Evolutionary conservation across 2,797 vertebrate genomes (phyloP).

Genomic region (Phrynocephalus guinanensis): DNA sequence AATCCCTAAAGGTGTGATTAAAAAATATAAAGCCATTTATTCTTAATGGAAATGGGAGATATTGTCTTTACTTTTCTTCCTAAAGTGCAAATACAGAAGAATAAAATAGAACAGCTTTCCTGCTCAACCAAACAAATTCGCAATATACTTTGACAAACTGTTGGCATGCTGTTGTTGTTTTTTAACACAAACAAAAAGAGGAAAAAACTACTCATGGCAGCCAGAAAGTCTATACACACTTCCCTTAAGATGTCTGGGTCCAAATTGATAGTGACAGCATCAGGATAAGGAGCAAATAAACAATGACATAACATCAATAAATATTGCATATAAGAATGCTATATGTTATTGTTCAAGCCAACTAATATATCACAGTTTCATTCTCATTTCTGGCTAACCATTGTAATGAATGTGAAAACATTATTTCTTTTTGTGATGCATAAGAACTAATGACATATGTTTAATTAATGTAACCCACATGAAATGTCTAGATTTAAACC

Average conservation of each 20-base stretch:
- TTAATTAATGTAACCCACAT: constrained; percentile 27
- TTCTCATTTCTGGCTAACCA: constrained; percentile 55
- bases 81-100: neutral
- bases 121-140: constrained; percentile 58
- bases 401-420: constrained; percentile 55
- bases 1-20: neutral
- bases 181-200: neutral
- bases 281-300: constrained; percentile 55
- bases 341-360: constrained; percentile 58
- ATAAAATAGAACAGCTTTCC: constrained; percentile 27
- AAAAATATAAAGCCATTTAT: neutral
- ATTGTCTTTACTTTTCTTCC: neutral
- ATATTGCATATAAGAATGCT: constrained; percentile 39
- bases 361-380: constrained; percentile 64
- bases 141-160: neutral
- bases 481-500: neutral
- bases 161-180: neutral
- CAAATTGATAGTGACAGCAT: constrained; percentile 55
- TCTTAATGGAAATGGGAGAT: neutral
- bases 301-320: constrained; percentile 50
- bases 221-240: neutral
- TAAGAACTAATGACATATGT: constrained; percentile 39
- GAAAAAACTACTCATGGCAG: neutral
- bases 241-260: constrained; percentile 3
- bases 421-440: constrained; percentile 56